Evolutionary conservation across 2,888 invertebrate genomes (phyloP).

Genomic region (Ormyrus labotus): DNA sequence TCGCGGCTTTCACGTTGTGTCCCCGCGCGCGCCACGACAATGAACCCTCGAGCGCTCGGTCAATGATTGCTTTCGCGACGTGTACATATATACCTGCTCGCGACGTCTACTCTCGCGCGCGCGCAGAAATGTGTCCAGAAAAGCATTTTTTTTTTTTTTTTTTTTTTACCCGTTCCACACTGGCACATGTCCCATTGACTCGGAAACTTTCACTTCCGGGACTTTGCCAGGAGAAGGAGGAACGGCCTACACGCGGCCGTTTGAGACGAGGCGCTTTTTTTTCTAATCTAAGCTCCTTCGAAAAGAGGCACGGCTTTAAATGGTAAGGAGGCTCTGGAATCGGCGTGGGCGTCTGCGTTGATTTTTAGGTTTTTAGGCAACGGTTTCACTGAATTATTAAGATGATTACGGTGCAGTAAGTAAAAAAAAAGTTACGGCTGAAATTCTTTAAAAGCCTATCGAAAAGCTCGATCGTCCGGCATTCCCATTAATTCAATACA

Average conservation of each 20-base stretch:
- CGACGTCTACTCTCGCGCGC: neutral
- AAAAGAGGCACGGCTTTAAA: too few species aligned
- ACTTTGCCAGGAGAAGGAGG: neutral
- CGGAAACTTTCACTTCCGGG: slow-evolving; percentile 58
- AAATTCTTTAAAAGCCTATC: too few species aligned
- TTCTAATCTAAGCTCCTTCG: too few species aligned
- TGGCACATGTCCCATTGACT: slow-evolving; percentile 33
- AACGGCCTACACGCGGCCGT: too few species aligned
- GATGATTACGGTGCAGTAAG: too few species aligned
- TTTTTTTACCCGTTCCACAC: neutral
- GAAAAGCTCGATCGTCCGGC: too few species aligned
- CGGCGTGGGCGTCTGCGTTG: too few species aligned
- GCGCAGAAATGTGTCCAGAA: slow-evolving; percentile 39
- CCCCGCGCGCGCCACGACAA: slow-evolving; percentile 13
- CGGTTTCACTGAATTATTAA: too few species aligned
- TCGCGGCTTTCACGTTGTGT: slow-evolving; percentile 29
- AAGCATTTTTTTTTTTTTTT: slow-evolving; percentile 37
- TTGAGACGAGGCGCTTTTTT: too few species aligned
- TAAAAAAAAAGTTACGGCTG: too few species aligned
- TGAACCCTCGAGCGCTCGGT: slow-evolving; percentile 3
- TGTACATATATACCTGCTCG: neutral
- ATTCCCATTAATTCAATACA: neutral
- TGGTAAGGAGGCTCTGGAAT: too few species aligned
- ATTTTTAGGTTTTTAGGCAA: too few species aligned
- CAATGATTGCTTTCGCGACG: slow-evolving; percentile 33